Percentiles rank a stretch among this genome's conserved stretches.
Evolutionary conservation across 2,797 vertebrate genomes (phyloP).

Genomic region (Bovichtus variegatus): DNA sequence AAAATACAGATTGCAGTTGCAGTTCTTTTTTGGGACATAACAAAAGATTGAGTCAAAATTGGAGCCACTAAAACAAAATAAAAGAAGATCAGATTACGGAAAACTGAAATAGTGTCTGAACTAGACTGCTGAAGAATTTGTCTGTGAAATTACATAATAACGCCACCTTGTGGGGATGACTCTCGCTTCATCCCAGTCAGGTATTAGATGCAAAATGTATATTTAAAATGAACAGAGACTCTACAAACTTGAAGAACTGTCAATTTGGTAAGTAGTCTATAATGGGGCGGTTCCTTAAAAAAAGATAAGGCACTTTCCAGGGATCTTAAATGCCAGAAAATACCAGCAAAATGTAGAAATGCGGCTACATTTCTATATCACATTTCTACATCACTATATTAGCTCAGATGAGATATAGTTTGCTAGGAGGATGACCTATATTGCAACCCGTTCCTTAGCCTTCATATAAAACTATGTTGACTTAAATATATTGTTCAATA

Average conservation of each 20-base stretch:
- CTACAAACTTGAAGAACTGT: neutral
- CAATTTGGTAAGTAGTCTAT: neutral
- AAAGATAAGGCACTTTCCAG: neutral
- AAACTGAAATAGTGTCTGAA: neutral
- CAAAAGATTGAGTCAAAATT: neutral
- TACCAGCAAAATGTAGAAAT: neutral
- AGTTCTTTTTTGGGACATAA: neutral
- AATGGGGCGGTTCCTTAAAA: neutral
- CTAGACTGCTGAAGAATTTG: neutral
- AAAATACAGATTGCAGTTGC: neutral
- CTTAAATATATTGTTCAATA: neutral
- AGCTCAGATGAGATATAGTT: neutral
- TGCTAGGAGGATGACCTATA: neutral
- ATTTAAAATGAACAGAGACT: neutral
- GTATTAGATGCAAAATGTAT: neutral
- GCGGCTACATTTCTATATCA: neutral
- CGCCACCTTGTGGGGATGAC: slow-evolving; percentile 60
- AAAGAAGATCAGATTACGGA: neutral
- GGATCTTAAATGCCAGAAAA: neutral
- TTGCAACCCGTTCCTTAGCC: neutral
- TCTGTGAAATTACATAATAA: slow-evolving; percentile 20
- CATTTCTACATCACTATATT: too few species aligned
- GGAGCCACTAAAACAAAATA: neutral
- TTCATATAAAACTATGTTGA: too few species aligned
- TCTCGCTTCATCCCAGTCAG: slow-evolving; percentile 1